Base-by-base conservation (phyloP, 2,888 invertebrate species). In the Clunio marinus region DNA sequence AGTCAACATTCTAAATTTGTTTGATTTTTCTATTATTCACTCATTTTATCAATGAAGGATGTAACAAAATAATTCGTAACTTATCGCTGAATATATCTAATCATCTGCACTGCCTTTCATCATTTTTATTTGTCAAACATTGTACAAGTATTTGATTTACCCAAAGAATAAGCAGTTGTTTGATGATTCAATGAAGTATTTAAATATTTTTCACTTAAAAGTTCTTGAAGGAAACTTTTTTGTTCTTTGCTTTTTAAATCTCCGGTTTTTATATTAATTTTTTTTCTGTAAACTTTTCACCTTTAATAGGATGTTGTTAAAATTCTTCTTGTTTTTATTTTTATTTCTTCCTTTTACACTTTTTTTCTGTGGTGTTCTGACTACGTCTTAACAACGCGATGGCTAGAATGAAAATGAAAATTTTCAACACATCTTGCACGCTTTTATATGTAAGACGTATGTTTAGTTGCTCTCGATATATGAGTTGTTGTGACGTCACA, bases 371-470 rank as follows among this genome's bases (percentile, higher is more conserved):
- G 10, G 10, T n/a, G n/a, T n/a, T n/a, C n/a, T n/a, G n/a, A n/a
- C n/a, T n/a, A 15, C 20, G 13, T 2, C 17, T 25, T 7, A 59
- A 25, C 59, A 20, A 27, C 35, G 5, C 59, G 15, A 59, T 32
- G 59, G 59, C n/a, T 5, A 59, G 15, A 59, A 59, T 59, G 2
- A 59, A 59, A 59, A 28, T 59, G 28, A 59, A 59, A 59, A 35
- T 59, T 59, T 17, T 15, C 28, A 7, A n/a, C 15, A 13, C 22
- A 32, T 59, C 17, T 59, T 32, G 17, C 22, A 22, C 13, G 27
- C 27, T 59, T 59, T 59, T 59, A 59, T 59, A 59, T 24, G 45
- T 15, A 8, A 4, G n/a, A 45, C n/a, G 3, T n/a, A n/a, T n/a
- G n/a, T 20, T 41, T 41, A 45, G 13, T 13, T 20, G 35, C n/a